These are phyloP conservation scores for Acipenser transmontanus DNA, from an alignment of 2,797 vertebrate species.

Conservation along the genomic window DNA sequence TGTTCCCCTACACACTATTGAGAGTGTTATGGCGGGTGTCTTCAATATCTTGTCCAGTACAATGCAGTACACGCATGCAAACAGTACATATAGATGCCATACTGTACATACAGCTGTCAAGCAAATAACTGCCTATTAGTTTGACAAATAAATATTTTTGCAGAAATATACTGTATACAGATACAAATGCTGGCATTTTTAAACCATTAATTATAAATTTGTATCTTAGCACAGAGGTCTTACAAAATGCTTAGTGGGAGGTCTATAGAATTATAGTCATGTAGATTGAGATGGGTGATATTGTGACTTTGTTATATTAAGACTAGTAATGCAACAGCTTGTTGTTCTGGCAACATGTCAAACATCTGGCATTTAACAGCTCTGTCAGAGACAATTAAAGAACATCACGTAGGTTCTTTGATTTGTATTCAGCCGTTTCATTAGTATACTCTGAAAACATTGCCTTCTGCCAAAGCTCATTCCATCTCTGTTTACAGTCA, in stretches of 20 bases:
- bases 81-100: too few relatives aligned
- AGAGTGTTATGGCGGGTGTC: too few relatives aligned
- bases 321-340: slow-evolving; percentile 37
- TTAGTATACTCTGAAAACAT: slow-evolving; percentile 74
- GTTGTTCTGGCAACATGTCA: slow-evolving; percentile 43
- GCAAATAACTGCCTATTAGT: too few relatives aligned
- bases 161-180: too few relatives aligned
- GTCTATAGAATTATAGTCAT: slow-evolving; percentile 68
- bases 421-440: slow-evolving; percentile 72
- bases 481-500: slow-evolving; percentile 63
- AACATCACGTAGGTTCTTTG: slow-evolving; percentile 72
- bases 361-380: slow-evolving; percentile 78
- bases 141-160: too few relatives aligned
- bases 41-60: too few relatives aligned
- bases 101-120: too few relatives aligned
- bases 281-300: slow-evolving; percentile 30
- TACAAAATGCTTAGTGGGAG: slow-evolving; percentile 40
- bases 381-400: slow-evolving; percentile 77
- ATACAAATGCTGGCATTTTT: too few relatives aligned
- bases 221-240: slow-evolving; percentile 35
- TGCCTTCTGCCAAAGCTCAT: slow-evolving; percentile 57
- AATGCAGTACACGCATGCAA: too few relatives aligned
- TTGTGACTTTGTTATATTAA: slow-evolving; percentile 38
- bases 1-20: too few relatives aligned
- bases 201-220: too few relatives aligned